A percentile compares a stretch with the other conserved stretches of the same genome.
Evolutionary conservation across 2,797 vertebrate species (phyloP).

Genomic region (Thunnus albacares): DNA sequence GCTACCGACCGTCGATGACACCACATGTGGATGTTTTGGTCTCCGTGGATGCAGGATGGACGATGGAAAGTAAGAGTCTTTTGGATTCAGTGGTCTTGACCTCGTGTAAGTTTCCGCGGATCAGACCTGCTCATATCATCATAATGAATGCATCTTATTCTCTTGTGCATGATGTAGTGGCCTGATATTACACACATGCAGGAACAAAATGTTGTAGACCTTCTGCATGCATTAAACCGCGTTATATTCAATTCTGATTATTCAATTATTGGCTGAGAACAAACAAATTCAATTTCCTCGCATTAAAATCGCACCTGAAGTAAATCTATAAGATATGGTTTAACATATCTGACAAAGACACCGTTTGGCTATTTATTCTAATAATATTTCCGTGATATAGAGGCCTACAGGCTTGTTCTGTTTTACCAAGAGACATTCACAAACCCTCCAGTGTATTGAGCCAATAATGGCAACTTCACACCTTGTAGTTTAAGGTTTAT

Average conservation of each 20-base stretch:
- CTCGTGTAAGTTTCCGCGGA: slow-evolving; percentile 45
- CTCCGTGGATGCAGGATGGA: slow-evolving; percentile 49
- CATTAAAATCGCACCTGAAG: background rate
- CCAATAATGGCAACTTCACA: slow-evolving; percentile 32
- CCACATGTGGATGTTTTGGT: slow-evolving; percentile 64
- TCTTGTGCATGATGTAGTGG: slow-evolving; percentile 9
- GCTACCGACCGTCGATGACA: slow-evolving; percentile 11
- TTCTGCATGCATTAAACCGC: background rate
- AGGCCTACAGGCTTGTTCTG: slow-evolving; percentile 22
- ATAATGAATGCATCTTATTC: slow-evolving; percentile 1
- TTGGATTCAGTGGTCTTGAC: slow-evolving; percentile 25
- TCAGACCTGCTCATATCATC: background rate
- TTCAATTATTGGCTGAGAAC: background rate
- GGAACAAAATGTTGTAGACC: background rate
- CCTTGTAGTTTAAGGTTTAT: background rate
- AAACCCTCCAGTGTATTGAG: background rate
- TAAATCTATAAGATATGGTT: background rate
- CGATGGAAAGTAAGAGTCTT: slow-evolving; percentile 69
- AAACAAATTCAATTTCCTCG: background rate
- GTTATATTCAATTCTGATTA: background rate
- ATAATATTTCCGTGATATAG: background rate
- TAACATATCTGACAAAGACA: slow-evolving; percentile 15
- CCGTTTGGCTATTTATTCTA: background rate
- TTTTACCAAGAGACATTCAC: slow-evolving; percentile 10
- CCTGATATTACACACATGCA: background rate